These are phyloP conservation scores for Elymnias hypermnestra DNA, from an alignment of 1,140 invertebrate genomes.

Conservation along the genomic window DNA sequence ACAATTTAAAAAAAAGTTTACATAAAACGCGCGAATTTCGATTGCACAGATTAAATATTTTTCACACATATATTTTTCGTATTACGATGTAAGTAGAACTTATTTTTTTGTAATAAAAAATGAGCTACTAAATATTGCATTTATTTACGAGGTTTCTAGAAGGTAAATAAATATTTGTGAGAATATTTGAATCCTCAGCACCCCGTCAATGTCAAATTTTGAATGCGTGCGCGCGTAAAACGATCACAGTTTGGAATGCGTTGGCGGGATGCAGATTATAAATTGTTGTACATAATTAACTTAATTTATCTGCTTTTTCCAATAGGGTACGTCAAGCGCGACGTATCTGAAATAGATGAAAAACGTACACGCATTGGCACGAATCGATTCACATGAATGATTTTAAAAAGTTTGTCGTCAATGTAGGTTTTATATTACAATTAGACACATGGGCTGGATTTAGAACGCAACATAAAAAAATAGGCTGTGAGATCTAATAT, in stretches of 20 bases:
- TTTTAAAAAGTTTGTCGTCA: constrained; percentile 61
- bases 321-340: constrained; percentile 61
- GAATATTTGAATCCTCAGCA: constrained; percentile 56
- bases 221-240: constrained; percentile 34
- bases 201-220: constrained; percentile 26
- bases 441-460: too few species aligned
- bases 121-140: constrained; percentile 46
- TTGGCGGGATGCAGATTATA: constrained; percentile 35
- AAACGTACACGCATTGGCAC: constrained; percentile 52
- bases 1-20: constrained; percentile 31
- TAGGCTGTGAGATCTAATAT: too few species aligned
- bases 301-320: constrained; percentile 72
- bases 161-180: constrained; percentile 53
- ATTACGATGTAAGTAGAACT: constrained; percentile 44
- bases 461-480: too few species aligned
- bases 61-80: constrained; percentile 16
- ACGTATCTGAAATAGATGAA: constrained; percentile 60
- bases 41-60: constrained; percentile 20
- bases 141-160: constrained; percentile 41
- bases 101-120: constrained; percentile 62
- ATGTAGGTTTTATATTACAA: neutral
- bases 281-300: constrained; percentile 67
- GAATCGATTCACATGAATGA: constrained; percentile 52
- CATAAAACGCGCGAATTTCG: constrained; percentile 30
- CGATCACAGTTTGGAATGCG: constrained; percentile 42